phyloP scores from a whole-genome alignment of 2,797 vertebrate genomes.

The Microctenopoma lineatum region DNA sequence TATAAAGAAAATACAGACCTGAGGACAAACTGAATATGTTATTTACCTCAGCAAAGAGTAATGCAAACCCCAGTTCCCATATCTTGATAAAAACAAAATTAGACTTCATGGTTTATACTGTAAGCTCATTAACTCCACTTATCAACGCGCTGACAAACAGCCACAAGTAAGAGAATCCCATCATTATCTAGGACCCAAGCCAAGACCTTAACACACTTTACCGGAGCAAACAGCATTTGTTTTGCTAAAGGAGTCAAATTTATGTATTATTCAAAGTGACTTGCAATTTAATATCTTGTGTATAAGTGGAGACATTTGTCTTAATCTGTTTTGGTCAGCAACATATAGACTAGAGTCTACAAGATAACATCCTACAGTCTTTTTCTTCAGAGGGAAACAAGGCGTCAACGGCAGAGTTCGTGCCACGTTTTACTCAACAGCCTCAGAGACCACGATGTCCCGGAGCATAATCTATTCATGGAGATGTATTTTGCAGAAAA shows the following conservation, averaged over 20 bases:
- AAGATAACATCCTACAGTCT: conserved; percentile 19
- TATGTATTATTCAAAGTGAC: conserved; percentile 55
- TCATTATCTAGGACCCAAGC: conserved; percentile 28
- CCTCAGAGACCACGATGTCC: background rate
- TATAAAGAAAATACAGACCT: background rate
- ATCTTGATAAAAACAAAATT: conserved; percentile 29
- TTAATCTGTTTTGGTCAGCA: conserved; percentile 12
- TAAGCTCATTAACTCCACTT: conserved; percentile 37
- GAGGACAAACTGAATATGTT: background rate
- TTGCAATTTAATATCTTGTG: conserved; percentile 27
- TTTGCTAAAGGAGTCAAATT: conserved; percentile 38
- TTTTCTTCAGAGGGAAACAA: conserved; percentile 19
- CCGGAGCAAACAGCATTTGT: conserved; percentile 36
- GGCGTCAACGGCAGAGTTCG: conserved; percentile 6
- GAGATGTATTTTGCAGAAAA: conserved; percentile 42
- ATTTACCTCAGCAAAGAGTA: background rate
- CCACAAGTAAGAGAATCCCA: conserved; percentile 37
- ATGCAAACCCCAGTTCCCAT: conserved; percentile 3
- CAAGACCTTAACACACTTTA: conserved; percentile 32
- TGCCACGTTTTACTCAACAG: background rate
- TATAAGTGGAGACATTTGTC: conserved; percentile 37
- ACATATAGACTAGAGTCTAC: conserved; percentile 12
- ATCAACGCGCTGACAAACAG: conserved; percentile 44
- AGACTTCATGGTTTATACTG: conserved; percentile 17
- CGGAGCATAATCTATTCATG: conserved; percentile 24